Base-by-base conservation (phyloP, 2,797 vertebrate genomes). In the Mareca strepera region DNA sequence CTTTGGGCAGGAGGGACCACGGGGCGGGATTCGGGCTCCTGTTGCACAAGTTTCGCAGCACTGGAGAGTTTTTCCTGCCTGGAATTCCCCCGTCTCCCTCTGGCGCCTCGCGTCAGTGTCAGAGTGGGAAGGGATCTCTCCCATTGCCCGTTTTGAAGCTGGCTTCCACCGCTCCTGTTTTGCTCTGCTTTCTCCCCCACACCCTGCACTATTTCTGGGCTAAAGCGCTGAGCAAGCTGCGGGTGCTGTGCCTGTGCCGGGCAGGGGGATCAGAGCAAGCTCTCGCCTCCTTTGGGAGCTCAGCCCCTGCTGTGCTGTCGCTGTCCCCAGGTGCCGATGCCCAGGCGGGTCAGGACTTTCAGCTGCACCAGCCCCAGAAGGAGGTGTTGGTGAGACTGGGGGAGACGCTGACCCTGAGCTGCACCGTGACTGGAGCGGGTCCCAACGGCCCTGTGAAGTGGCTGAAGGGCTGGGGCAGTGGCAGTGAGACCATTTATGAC, bases 381-480 rank as follows among this genome's bases (percentile, higher is more conserved):
- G 35, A 35, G 2, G 62, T 96, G 58, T 9, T 5, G 0, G 96
- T 96, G 7, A 1, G 13, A 3, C 50, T 12, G 0, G 98, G 97
- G 20, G 2, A 93, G 1, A 29, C 0, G 0, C 66, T 97, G 67
- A 92, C 6, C 35, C 92, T 98, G 77, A 44, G 0, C 28, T 98
- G 97, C 88, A 37, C 8, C 0, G 0, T 1, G 0, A 29, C 68
- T 1, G 2, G 0, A 7, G 0, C 0, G 0, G 0, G 0, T 0
- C 41, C 1, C 0, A 0, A 0, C 0, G 97, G 97, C 11, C 8
- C 80, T 0, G 1, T 96, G 12, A 17, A 0, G 13, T 98, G 97
- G 97, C 96, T 89, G 95, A 94, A 67, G 63, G 94, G 87, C 5
- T 11, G 5, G 46, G 92, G 4, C 12, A 2, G 1, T 12, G 23